Percentiles rank a stretch among this genome's conserved stretches.
These are phyloP conservation scores for Alsophila aescularia DNA, from an alignment of 2,888 invertebrate species.

Conservation along the genomic window DNA sequence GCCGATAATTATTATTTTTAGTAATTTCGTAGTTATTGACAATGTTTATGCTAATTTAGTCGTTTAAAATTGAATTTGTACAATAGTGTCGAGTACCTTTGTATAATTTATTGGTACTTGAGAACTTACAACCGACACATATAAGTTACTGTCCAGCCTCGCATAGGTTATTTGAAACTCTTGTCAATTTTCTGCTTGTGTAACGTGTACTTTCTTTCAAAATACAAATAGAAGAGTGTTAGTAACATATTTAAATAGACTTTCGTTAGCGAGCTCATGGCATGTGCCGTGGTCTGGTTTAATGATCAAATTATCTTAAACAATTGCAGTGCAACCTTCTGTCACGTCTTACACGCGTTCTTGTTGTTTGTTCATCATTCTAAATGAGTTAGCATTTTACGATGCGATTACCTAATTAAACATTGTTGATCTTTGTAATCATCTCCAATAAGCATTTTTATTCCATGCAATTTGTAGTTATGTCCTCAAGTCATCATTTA, in stretches of 20 bases:
- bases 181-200: conserved; percentile 5
- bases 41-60: conserved; percentile 10
- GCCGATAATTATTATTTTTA: conserved; percentile 10
- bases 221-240: conserved; percentile 29
- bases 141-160: neutral
- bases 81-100: conserved; percentile 4
- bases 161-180: neutral
- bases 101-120: conserved; percentile 15
- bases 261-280: conserved; percentile 48
- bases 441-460: too few relatives aligned
- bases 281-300: conserved; percentile 46
- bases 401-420: neutral
- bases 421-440: neutral
- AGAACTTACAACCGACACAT: conserved; percentile 3
- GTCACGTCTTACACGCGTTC: neutral
- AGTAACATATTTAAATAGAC: conserved; percentile 33
- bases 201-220: conserved; percentile 24
- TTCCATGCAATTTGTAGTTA: neutral
- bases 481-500: too few relatives aligned
- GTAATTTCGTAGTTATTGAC: conserved; percentile 8
- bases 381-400: neutral
- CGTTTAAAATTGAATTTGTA: conserved; percentile 15
- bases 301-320: conserved; percentile 46
- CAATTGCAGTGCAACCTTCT: conserved; percentile 32
- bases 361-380: conserved; percentile 10